Evolutionary conservation across 2,888 invertebrate genomes (phyloP), one percentile per base, ranked within the genome.

Genomic region (Molorchus minor): DNA sequence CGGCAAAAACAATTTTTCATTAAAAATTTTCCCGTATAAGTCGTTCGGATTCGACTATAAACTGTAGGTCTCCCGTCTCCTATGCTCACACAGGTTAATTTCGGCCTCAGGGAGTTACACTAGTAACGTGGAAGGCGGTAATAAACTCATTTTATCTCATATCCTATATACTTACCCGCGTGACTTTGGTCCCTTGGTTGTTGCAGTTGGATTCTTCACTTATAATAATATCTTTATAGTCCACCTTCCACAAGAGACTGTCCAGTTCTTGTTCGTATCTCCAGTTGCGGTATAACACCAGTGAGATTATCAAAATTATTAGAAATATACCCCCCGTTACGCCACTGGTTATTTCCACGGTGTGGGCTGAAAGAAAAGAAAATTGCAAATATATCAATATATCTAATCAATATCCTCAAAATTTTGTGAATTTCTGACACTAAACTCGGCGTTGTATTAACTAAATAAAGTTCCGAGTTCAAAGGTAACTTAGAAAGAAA

Each of bases 201-300:
- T 74, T 75, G 33, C 81, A 77, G 59, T 84, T 84, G 56, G 82
- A 82, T 66, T 84, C 84, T 65, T 88, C 88, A 69, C 86, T 87
- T 69, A 92, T 85, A 75, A 93, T 89, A 44, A 96, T 90, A 72
- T 96, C 96, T 62, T 90, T 88, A 81, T 90, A 95, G 82, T 96
- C 96, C 57, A 96, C 91, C 82, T 96, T 95, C 96, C 96, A 96
- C 33, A 96, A 84, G 33, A 96, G 82, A 54, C 94, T 94, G 77
- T 96, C 96, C 65, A 96, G 83, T 75, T 96, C 96, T 75, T 96
- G 95, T 77, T 96, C 96, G 79, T 96, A 95, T 33, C 89, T 88
- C 95, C 95, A 96, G 79, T 96, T 96, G 58, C 96, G 88, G 82
- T 91, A 93, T 8, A 93, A 82, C 0, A 94, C 87, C 55, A 93